A percentile compares a stretch with the other conserved stretches of the same genome.
Conservation (phyloP, 2,888 invertebrate genomes). For the Parascotia fuliginaria region DNA sequence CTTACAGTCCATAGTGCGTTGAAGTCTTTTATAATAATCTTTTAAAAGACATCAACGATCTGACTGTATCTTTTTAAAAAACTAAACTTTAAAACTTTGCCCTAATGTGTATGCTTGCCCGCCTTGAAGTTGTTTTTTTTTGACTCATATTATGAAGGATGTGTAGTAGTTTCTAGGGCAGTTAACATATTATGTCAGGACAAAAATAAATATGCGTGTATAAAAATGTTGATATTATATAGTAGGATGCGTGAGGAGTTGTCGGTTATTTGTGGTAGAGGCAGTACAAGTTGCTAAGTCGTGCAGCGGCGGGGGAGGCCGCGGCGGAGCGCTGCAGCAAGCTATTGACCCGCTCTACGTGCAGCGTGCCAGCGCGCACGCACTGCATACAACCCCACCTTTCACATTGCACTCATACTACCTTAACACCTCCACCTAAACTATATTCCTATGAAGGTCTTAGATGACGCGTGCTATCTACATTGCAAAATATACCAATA, state of each 20-base stretch:
- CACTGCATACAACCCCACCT: constrained; percentile 38
- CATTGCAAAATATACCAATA: neutral
- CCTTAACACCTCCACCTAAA: neutral
- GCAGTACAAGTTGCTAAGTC: constrained; percentile 28
- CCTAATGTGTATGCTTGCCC: neutral
- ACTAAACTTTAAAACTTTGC: neutral
- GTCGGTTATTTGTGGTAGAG: constrained; percentile 39
- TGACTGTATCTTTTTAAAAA: neutral
- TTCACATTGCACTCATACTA: constrained; percentile 1
- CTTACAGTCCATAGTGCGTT: neutral
- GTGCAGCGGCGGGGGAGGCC: constrained; percentile 49
- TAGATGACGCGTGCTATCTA: too few species aligned
- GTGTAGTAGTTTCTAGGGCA: neutral
- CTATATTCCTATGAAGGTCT: neutral
- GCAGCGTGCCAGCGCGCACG: constrained; percentile 46
- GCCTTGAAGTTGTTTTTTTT: neutral
- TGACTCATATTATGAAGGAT: neutral
- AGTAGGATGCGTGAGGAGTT: constrained; percentile 42
- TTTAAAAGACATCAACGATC: constrained; percentile 56
- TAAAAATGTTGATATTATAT: constrained; percentile 8
- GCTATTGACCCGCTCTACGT: constrained; percentile 75
- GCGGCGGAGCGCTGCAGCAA: constrained; percentile 54
- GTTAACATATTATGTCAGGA: constrained; percentile 2
- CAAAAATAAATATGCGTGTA: constrained; percentile 13
- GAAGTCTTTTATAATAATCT: constrained; percentile 20